Percentiles rank a stretch among this genome's conserved stretches.
Conservation (phyloP, 2,797 vertebrate species). For the Crenuchus spilurus region DNA sequence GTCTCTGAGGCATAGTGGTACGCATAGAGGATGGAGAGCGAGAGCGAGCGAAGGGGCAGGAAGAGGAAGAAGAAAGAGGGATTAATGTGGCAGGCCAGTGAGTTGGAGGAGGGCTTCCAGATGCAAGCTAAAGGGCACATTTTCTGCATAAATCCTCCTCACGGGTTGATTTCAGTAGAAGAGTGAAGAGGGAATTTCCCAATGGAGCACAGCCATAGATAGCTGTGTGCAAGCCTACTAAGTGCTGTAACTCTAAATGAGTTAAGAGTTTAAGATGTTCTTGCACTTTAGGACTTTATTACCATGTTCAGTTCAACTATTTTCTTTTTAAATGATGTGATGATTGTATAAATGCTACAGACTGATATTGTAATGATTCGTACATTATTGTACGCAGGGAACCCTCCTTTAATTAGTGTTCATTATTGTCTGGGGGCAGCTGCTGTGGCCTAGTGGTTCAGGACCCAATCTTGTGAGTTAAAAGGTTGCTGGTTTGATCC, state of each 20-base stretch:
- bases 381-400: too few relatives aligned
- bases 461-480: too few relatives aligned
- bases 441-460: too few relatives aligned
- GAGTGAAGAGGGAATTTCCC: neutral
- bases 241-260: neutral
- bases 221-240: neutral
- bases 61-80: constrained; percentile 1
- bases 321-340: too few relatives aligned
- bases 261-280: neutral
- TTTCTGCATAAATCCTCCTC: constrained; percentile 12
- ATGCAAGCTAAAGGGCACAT: neutral
- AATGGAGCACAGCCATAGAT: neutral
- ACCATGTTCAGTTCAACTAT: too few relatives aligned
- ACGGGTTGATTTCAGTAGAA: neutral
- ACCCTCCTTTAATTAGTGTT: too few relatives aligned
- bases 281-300: too few relatives aligned
- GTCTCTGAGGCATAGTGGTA: constrained; percentile 63
- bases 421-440: too few relatives aligned
- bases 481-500: too few relatives aligned
- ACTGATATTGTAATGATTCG: too few relatives aligned
- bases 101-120: neutral
- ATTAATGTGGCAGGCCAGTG: constrained; percentile 10
- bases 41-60: neutral
- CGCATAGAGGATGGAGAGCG: constrained; percentile 10
- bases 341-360: too few relatives aligned